Percentiles rank a stretch among this genome's conserved stretches.
Conservation (phyloP, 2,113 vertebrate genomes). For the Crotophaga sulcirostris region DNA sequence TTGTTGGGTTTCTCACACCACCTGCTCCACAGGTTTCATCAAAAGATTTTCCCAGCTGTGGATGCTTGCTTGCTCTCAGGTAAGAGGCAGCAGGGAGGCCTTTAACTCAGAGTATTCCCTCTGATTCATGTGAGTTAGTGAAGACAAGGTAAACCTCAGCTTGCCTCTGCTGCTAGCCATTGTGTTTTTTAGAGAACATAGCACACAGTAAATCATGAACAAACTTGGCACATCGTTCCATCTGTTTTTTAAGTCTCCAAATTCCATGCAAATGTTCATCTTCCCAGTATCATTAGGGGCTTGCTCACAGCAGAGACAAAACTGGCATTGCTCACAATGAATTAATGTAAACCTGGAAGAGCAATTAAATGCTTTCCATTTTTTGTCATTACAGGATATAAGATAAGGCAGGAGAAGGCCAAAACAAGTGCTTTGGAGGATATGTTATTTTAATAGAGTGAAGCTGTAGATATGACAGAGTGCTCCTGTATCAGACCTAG, state of each 20-base stretch:
- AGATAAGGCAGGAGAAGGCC: neutral
- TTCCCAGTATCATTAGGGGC: neutral
- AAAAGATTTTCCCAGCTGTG: neutral
- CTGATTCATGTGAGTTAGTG: neutral
- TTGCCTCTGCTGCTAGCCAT: neutral
- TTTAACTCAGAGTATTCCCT: neutral
- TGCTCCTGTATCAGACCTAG: neutral
- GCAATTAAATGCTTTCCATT: slow-evolving; percentile 24
- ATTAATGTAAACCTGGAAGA: slow-evolving; percentile 3
- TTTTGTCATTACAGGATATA: neutral
- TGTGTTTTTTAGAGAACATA: neutral
- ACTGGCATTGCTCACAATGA: neutral
- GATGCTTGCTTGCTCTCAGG: neutral
- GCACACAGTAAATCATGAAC: neutral
- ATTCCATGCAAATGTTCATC: neutral
- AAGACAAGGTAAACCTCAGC: neutral
- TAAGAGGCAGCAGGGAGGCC: neutral
- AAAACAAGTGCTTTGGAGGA: slow-evolving; percentile 27
- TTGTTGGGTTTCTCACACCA: neutral
- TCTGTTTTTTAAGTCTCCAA: neutral
- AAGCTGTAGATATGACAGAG: neutral
- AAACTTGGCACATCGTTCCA: rapidly evolving
- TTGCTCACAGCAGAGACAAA: neutral
- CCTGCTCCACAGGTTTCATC: neutral
- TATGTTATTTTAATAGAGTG: slow-evolving; percentile 22